A percentile compares a stretch with the other conserved stretches of the same genome.
Evolutionary conservation across 2,888 invertebrate genomes (phyloP).

Genomic region (Oegoconia quadripuncta): DNA sequence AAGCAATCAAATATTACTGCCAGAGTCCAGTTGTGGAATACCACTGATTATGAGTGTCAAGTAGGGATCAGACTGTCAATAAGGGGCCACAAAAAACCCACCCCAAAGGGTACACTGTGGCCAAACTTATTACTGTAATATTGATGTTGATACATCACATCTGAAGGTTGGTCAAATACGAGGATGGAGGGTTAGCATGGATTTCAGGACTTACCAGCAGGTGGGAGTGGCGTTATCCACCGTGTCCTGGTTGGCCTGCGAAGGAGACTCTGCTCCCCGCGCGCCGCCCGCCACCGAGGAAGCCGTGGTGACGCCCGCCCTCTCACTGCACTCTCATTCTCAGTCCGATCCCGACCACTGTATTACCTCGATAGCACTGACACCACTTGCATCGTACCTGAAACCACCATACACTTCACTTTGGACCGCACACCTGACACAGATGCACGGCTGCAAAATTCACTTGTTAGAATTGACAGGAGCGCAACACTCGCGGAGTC

Average conservation of each 20-base stretch:
- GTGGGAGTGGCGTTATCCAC: constrained; percentile 75
- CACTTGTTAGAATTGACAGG: neutral
- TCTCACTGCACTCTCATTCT: constrained; percentile 81
- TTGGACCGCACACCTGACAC: constrained; percentile 16
- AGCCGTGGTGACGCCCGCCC: constrained; percentile 70
- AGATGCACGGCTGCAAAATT: constrained; percentile 19
- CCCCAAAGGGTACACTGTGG: no score
- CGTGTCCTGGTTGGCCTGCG: constrained; percentile 76
- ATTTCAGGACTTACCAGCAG: constrained; percentile 61
- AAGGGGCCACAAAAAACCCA: no score
- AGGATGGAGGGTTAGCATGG: no score
- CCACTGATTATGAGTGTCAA: no score
- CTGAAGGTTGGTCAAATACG: no score
- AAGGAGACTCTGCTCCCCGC: constrained; percentile 79
- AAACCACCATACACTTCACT: constrained; percentile 50
- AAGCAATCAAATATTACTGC: no score
- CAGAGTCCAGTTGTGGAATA: no score
- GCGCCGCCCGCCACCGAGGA: constrained; percentile 74
- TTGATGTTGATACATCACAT: no score
- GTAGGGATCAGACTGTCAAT: no score
- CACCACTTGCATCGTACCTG: constrained; percentile 72
- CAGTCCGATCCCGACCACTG: constrained; percentile 64
- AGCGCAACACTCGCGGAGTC: constrained; percentile 16
- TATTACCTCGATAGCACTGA: constrained; percentile 77
- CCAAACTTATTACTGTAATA: no score